phyloP scores from a whole-genome alignment of 2,797 vertebrate species.

The Hemibagrus guttatus region DNA sequence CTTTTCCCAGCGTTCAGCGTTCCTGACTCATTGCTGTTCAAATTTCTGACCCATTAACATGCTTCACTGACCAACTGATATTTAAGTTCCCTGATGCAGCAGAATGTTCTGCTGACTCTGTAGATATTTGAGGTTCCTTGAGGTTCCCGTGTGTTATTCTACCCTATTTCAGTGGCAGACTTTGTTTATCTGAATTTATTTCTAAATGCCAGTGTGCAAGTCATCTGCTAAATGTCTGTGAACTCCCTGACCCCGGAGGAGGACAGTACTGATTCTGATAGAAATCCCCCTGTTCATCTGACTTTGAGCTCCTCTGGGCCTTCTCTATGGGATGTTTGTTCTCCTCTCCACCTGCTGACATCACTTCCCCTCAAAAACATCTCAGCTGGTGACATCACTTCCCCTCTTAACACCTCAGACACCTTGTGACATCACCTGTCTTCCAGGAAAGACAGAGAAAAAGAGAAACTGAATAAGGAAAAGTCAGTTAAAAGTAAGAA shows the following conservation, averaged over 20 bases:
- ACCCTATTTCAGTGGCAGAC: not conserved
- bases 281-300: not conserved
- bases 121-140: not conserved
- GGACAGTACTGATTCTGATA: not conserved
- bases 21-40: not conserved
- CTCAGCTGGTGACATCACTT: not conserved
- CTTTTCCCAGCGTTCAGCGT: not conserved
- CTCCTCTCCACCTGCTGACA: not conserved
- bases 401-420: no score
- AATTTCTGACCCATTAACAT: not conserved
- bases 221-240: not conserved
- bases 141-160: not conserved
- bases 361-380: not conserved
- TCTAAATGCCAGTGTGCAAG: not conserved
- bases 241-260: not conserved
- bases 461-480: not conserved
- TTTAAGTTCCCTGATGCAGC: not conserved
- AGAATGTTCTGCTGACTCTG: constrained; percentile 13
- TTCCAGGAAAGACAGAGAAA: not conserved
- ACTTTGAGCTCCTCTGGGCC: not conserved
- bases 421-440: not conserved
- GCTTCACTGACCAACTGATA: constrained; percentile 9
- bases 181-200: not conserved
- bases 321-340: no score
- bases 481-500: no score